Base-by-base conservation (phyloP, 2,797 vertebrate species). In the Rhynchotus rufescens region DNA sequence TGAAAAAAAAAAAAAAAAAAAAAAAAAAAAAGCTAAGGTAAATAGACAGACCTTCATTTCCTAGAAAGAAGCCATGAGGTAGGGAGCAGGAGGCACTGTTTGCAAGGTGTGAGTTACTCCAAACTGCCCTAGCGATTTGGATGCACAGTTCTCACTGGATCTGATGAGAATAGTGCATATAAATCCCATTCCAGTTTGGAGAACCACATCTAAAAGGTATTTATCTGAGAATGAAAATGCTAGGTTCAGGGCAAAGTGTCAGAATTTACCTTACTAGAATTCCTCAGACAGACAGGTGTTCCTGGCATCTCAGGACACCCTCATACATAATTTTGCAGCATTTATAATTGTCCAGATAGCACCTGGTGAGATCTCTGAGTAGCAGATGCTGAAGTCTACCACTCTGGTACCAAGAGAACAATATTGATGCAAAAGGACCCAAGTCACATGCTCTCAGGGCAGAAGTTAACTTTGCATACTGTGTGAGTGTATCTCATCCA, bases 151-250 rank as follows among this genome's bases (percentile, higher is more conserved):
- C 45, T 45, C 23, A 54, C 28, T 45, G 34, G 23, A 30, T 16
- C 11, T 30, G 44, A 8, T 30, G n/a, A 32, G 28, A 65, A 45
- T 57, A n/a, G 19, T 0, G 4, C 0, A 0, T 36, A 47, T 16
- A 7, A 67, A 67, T 47, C 67, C 42, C 59, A 7, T 7, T 36
- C 22, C 6, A 20, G 47, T 42, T 61, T 40, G 25, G n/a, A 40
- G 81, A 42, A 44, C 16, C 4, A 2, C 66, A 78, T 61, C 71
- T 84, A n/a, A 57, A 69, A 69, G 42, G 20, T n/a, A 49, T 54
- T 72, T 32, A 42, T 20, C 32, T 1, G 1, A 32, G 45, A 20
- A 1, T 23, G 17, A 51, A 71, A 66, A n/a, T 0, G 0, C n/a
- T 8, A 54, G 45, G 38, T 34, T 38, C 7, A 23, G 76, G 49